A percentile compares a stretch with the other conserved stretches of the same genome.
Evolutionary conservation across 2,888 invertebrate species (phyloP).

Genomic region (Dasysyrphus tricinctus): DNA sequence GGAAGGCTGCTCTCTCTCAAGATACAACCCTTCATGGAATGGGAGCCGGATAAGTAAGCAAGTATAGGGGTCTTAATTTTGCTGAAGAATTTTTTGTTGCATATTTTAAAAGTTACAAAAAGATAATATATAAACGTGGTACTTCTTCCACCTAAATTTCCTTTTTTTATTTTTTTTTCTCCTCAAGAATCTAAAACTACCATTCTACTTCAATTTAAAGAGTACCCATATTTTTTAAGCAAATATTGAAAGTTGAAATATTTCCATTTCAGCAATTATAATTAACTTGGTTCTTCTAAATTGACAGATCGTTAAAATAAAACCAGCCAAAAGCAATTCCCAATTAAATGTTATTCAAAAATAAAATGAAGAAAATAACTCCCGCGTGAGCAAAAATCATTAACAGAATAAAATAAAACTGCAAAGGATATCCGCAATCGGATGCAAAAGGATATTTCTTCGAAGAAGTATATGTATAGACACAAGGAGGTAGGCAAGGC

Average conservation of each 20-base stretch:
- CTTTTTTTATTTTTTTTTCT: too few species aligned
- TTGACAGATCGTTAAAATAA: neutral
- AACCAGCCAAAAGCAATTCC: neutral
- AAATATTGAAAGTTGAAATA: neutral
- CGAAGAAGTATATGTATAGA: neutral
- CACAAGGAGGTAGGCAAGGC: neutral
- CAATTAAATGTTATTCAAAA: neutral
- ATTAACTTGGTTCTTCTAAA: neutral
- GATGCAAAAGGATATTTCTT: constrained; percentile 21
- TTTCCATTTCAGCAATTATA: neutral
- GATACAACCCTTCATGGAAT: too few species aligned
- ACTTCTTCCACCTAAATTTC: too few species aligned
- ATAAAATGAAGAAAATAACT: neutral
- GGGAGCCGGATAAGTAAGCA: too few species aligned
- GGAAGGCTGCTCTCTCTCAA: too few species aligned
- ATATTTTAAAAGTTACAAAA: too few species aligned
- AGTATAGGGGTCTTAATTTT: too few species aligned
- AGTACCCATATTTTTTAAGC: too few species aligned
- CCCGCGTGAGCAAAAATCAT: constrained; percentile 6
- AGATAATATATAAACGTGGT: too few species aligned
- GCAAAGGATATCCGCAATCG: constrained; percentile 15
- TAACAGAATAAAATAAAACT: constrained; percentile 19
- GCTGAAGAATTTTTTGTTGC: too few species aligned
- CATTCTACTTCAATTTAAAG: too few species aligned
- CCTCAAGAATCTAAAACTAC: too few species aligned